Evolutionary conservation across 1,140 invertebrate genomes (phyloP).

Genomic region (Pseudoatta argentina): DNA sequence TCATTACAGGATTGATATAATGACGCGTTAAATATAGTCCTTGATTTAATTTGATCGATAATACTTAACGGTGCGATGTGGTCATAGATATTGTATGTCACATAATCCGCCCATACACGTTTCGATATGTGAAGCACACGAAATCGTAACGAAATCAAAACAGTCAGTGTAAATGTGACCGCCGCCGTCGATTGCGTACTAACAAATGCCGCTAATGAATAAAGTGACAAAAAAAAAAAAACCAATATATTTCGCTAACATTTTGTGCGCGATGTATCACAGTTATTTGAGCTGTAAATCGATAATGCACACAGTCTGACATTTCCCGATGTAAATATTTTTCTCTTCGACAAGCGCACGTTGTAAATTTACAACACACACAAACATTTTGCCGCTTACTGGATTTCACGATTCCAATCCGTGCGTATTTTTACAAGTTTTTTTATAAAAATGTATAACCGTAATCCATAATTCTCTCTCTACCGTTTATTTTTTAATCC

Average conservation of each 20-base stretch:
- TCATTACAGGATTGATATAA: constrained; percentile 3
- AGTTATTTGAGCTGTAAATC: constrained; percentile 49
- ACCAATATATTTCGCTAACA: constrained; percentile 7
- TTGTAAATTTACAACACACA: constrained; percentile 42
- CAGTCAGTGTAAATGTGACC: constrained; percentile 23
- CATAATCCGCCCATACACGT: background rate
- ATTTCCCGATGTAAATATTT: constrained; percentile 52
- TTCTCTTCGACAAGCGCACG: constrained; percentile 30
- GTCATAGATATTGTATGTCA: constrained; percentile 26
- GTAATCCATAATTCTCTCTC: constrained; percentile 28
- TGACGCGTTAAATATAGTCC: constrained; percentile 17
- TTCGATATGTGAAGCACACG: background rate
- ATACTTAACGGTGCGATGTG: constrained; percentile 6
- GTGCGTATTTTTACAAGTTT: constrained; percentile 13
- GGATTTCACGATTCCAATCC: constrained; percentile 27
- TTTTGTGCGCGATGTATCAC: constrained; percentile 32
- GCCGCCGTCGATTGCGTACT: background rate
- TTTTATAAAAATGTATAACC: constrained; percentile 21
- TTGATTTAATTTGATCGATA: constrained; percentile 30
- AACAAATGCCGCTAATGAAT: constrained; percentile 50
- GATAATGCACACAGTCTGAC: constrained; percentile 41
- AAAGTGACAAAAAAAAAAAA: constrained; percentile 27
- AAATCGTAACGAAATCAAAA: constrained; percentile 35
- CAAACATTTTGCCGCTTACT: constrained; percentile 25
- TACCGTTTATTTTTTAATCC: background rate